These are phyloP conservation scores for Littorina saxatilis DNA, from an alignment of 1,140 invertebrate species.

Conservation along the genomic window DNA sequence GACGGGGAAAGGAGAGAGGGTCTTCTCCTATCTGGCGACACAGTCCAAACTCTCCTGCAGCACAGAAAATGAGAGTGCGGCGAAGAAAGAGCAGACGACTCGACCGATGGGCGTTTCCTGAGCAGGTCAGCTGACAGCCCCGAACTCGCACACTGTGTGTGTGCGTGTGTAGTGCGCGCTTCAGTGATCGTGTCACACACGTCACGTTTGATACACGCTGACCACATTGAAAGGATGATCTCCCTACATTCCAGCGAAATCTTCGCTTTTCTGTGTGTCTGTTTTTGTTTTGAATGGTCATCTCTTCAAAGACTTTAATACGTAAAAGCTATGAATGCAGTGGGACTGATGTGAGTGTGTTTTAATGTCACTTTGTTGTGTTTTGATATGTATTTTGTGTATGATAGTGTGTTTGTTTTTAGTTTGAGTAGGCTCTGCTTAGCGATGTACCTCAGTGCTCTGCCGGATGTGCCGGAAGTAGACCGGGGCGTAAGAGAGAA, in stretches of 20 bases:
- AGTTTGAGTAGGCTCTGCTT: too few species aligned
- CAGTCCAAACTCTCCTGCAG: neutral
- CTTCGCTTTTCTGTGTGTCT: neutral
- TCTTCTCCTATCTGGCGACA: neutral
- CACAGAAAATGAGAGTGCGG: too few species aligned
- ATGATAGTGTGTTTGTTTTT: too few species aligned
- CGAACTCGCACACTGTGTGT: neutral
- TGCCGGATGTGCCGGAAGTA: too few species aligned
- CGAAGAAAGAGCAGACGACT: conserved; percentile 14
- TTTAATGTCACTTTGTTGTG: too few species aligned
- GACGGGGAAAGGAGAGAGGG: neutral
- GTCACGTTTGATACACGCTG: neutral
- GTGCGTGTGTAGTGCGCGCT: neutral
- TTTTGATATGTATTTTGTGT: too few species aligned
- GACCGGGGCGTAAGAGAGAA: too few species aligned
- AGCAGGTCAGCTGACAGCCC: conserved; percentile 23
- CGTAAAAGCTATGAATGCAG: too few species aligned
- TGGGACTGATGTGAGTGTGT: too few species aligned
- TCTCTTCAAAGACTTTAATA: too few species aligned
- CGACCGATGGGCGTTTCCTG: conserved; percentile 15
- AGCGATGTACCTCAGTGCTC: too few species aligned
- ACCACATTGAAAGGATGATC: neutral
- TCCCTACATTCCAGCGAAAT: neutral
- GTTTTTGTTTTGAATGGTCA: too few species aligned
- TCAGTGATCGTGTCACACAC: neutral